Evolutionary conservation across 2,888 invertebrate species (phyloP), one percentile per base, ranked within the genome.

Genomic region (Drosophila recens): DNA sequence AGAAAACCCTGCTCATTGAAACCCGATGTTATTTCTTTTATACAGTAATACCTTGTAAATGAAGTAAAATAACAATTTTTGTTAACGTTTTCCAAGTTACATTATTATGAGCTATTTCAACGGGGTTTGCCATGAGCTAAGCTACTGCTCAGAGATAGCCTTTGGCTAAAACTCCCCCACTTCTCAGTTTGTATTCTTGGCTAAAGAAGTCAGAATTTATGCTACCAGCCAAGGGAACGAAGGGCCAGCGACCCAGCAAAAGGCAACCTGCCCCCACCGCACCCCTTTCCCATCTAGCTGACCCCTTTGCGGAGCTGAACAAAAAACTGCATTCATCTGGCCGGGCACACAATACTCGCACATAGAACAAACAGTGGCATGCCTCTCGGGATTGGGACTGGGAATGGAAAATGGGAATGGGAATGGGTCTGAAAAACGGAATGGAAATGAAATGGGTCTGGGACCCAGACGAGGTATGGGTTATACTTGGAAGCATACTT

Each of bases 401-500:
- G 58, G 43, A 46, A 58, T 67, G 40, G 36, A 40, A 2, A 64
- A n/a, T 15, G 52, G 17, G 9, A 56, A 42, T 40, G 83, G 84
- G 89, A 79, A 53, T 65, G 49, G 57, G 53, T 62, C 34, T 51
- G 75, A 58, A 43, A 48, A n/a, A 40, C 48, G 45, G 27, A 64
- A 38, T 34, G 53, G 34, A 15, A 53, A 36, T 57, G 57, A 13
- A 36, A 36, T 46, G 45, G 34, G 17, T 8, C 11, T 57, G 56
- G 45, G 38, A 49, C 13, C 34, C 13, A 40, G 33, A 4, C 10
- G 27, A 46, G 46, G 64, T 10, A 46, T 65, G 79, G 57, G 59
- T 70, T 63, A 77, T 87, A 87, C 83, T 83, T 83, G 83, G 80
- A 43, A 67, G 86, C 67, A 76, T 72, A 86, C 88, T 82, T 82